Percentiles rank a stretch among this genome's conserved stretches.
These are phyloP conservation scores for Mactra quadrangularis DNA, from an alignment of 1,140 invertebrate genomes.

Conservation along the genomic window DNA sequence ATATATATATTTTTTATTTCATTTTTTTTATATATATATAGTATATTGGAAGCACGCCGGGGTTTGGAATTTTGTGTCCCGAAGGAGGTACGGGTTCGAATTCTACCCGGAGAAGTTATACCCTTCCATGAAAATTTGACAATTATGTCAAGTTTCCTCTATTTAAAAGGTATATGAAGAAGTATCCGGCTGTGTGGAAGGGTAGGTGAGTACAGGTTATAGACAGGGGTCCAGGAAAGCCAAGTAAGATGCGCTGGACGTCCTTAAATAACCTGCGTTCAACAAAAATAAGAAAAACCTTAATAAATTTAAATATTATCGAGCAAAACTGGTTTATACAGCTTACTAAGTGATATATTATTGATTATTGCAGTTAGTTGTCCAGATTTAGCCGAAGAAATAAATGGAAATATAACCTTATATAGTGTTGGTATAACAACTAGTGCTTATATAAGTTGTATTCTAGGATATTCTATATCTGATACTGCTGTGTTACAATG, in stretches of 20 bases:
- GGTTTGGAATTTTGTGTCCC: too few species aligned
- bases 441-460: conserved; percentile 1
- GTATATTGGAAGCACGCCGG: neutral
- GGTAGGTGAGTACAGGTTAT: too few species aligned
- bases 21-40: neutral
- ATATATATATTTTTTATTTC: neutral
- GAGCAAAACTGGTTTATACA: too few species aligned
- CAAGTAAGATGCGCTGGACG: too few species aligned
- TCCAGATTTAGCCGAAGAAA: neutral
- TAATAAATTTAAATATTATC: neutral
- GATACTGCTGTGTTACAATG: neutral
- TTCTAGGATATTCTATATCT: conserved; percentile 6
- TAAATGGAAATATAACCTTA: conserved; percentile 18
- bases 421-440: conserved; percentile 24
- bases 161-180: too few species aligned
- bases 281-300: neutral
- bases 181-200: too few species aligned
- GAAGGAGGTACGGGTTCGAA: too few species aligned
- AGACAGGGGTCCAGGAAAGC: too few species aligned
- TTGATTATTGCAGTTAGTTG: conserved; percentile 40
- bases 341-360: too few species aligned
- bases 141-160: too few species aligned
- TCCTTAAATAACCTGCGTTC: neutral
- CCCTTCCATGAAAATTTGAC: too few species aligned
- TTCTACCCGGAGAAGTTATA: too few species aligned